Base-by-base conservation (phyloP, 2,113 vertebrate species). In the Aegypius monachus region DNA sequence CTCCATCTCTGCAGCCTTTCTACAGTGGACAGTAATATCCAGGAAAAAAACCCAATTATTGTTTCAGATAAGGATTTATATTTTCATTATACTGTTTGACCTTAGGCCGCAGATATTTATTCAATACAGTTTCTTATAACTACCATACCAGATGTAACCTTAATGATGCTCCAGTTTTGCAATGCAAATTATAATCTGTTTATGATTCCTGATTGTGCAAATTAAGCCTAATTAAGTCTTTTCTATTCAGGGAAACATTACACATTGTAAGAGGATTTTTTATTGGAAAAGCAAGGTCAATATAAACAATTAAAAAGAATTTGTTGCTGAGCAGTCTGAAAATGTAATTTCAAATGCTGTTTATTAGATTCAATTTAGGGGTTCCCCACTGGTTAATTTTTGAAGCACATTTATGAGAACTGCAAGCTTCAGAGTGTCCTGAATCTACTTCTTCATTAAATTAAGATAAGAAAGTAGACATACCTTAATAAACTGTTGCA, bases 121-220 rank as follows among this genome's bases (percentile, higher is more conserved):
- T 86, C 56, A 84, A 61, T 70, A 59, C 4, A 58, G 82, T 92
- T 86, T 88, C 93, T 93, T 81, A 63, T 32, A 86, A 72, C 5
- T 18, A 67, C 71, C 42, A 23, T 50, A 42, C 7, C 40, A 48
- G 91, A 96, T 74, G 65, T 77, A 83, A 84, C 26, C 31, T 26
- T 84, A 81, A 84, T 72, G 70, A 81, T 58, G 22, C 20, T 63
- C 40, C 81, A 52, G 13, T 91, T 97, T 91, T 96, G 79, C 5
- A 65, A 95, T 96, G 86, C 88, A 95, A 98, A 97, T 97, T 95
- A 84, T 96, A 96, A 95, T 93, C 75, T 95, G 75, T 88, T 97
- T 85, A 95, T 94, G 91, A 93, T 86, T 43, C 52, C 43, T 79
- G 68, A 90, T 90, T 67, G 56, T 80, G 80, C 73, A 96, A 90